Evolutionary conservation across 30 jellyfish, hydroid and myxozoan genomes (phyloP).

Genomic region (Turritopsis rubra): DNA sequence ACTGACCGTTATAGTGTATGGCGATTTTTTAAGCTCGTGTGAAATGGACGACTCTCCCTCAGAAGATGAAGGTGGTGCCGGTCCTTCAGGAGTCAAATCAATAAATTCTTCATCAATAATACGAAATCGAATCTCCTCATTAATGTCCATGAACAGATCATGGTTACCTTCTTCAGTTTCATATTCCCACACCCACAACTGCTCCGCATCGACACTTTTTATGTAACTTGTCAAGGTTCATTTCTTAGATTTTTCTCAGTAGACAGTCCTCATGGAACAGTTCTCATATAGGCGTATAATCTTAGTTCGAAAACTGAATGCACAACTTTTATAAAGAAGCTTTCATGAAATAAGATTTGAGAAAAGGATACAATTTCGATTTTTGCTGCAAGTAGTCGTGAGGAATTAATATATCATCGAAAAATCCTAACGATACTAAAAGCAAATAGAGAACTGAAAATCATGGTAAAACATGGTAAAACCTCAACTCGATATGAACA

Average conservation of each 20-base stretch:
- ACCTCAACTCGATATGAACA: too few species aligned
- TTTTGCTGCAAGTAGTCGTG: constrained; percentile 87
- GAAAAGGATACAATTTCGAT: constrained; percentile 87
- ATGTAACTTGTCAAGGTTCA: not conserved
- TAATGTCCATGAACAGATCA: constrained; percentile 91
- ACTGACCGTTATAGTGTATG: constrained; percentile 75
- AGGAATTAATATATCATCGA: constrained; percentile 87
- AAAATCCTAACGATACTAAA: constrained; percentile 87
- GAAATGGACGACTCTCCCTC: constrained; percentile 46
- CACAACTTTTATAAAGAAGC: too few species aligned
- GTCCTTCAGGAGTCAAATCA: constrained; percentile 94
- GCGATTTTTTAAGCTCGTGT: constrained; percentile 65
- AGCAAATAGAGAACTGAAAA: not conserved
- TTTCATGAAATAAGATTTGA: too few species aligned
- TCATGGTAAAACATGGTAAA: too few species aligned
- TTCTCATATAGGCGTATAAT: not conserved
- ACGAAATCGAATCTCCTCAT: constrained; percentile 81
- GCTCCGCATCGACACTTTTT: constrained; percentile 80
- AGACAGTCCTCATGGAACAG: not conserved
- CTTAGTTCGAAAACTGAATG: too few species aligned
- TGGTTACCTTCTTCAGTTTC: constrained; percentile 95
- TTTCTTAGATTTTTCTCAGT: not conserved
- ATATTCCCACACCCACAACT: constrained; percentile 97
- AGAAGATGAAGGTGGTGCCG: constrained; percentile 44
- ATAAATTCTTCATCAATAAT: constrained; percentile 91